Percentiles rank a stretch among this genome's conserved stretches.
These are phyloP conservation scores for Pissodes strobi DNA, from an alignment of 1,140 invertebrate genomes.

Conservation along the genomic window DNA sequence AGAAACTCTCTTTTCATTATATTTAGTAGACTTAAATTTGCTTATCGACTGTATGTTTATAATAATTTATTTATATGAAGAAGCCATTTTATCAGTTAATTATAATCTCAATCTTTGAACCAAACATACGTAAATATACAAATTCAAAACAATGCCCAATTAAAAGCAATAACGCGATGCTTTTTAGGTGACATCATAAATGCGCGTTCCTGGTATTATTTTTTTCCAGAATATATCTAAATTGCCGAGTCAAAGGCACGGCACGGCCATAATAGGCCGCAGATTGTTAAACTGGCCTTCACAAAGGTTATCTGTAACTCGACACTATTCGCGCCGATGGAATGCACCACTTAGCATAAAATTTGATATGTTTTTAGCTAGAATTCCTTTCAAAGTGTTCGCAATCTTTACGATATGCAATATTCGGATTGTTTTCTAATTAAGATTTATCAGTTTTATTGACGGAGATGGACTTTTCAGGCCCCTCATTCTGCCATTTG, in stretches of 20 bases:
- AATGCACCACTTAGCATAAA: constrained; percentile 28
- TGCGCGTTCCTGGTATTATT: constrained; percentile 9
- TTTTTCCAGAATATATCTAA: constrained; percentile 8
- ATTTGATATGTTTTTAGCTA: constrained; percentile 23
- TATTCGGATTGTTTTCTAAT: constrained; percentile 6
- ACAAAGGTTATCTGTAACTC: constrained; percentile 26
- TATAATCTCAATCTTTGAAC: no score
- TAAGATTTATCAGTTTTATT: constrained; percentile 3
- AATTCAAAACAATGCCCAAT: constrained; percentile 1
- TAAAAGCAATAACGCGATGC: constrained; percentile 8
- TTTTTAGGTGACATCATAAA: constrained; percentile 10
- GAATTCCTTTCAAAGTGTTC: neutral
- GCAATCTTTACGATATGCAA: constrained; percentile 5
- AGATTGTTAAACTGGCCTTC: constrained; percentile 27
- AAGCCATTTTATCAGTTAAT: no score
- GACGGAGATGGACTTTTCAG: no score
- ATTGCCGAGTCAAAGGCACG: constrained; percentile 6
- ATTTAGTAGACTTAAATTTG: no score
- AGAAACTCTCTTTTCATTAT: no score
- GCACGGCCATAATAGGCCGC: constrained; percentile 14
- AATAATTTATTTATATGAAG: no score
- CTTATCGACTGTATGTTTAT: no score
- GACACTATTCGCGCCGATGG: constrained; percentile 20
- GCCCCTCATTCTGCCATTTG: no score
- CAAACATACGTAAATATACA: neutral